These are phyloP conservation scores for Nemurella pictetii DNA, from an alignment of 2,888 invertebrate species.

Conservation along the genomic window DNA sequence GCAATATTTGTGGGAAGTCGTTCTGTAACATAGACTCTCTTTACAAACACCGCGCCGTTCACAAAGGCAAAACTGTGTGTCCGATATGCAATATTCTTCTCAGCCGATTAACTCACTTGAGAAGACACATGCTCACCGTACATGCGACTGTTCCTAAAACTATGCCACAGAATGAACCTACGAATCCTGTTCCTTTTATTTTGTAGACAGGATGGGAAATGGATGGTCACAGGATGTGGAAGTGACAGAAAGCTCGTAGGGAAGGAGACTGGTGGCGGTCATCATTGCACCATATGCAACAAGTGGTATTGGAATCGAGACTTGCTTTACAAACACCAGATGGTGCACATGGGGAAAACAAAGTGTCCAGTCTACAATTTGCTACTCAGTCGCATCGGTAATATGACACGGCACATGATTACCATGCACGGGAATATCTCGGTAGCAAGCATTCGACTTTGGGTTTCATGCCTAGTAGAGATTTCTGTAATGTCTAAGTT, in stretches of 20 bases:
- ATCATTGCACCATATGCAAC: constrained; percentile 38
- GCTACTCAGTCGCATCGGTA: constrained; percentile 52
- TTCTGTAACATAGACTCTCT: constrained; percentile 66
- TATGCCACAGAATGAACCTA: background rate
- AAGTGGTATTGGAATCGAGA: constrained; percentile 35
- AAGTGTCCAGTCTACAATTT: constrained; percentile 56
- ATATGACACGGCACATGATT: constrained; percentile 34
- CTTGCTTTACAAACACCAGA: constrained; percentile 53
- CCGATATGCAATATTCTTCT: constrained; percentile 48
- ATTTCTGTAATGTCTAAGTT: too few relatives aligned
- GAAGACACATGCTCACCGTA: constrained; percentile 36
- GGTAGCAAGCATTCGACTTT: too few relatives aligned
- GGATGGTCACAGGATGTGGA: too few relatives aligned
- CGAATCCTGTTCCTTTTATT: constrained; percentile 6
- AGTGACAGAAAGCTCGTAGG: background rate
- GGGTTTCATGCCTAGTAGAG: too few relatives aligned
- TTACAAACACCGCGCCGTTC: constrained; percentile 64
- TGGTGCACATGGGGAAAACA: constrained; percentile 56
- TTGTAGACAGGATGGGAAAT: background rate
- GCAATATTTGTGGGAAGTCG: constrained; percentile 47
- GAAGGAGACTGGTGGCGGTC: background rate
- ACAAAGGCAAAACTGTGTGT: constrained; percentile 65
- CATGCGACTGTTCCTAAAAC: background rate
- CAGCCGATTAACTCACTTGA: constrained; percentile 37
- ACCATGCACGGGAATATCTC: constrained; percentile 28